A percentile compares a stretch with the other conserved stretches of the same genome.
These are phyloP conservation scores for Acrocyrtus sp. DNA, from an alignment of 2,888 invertebrate species.

Conservation along the genomic window DNA sequence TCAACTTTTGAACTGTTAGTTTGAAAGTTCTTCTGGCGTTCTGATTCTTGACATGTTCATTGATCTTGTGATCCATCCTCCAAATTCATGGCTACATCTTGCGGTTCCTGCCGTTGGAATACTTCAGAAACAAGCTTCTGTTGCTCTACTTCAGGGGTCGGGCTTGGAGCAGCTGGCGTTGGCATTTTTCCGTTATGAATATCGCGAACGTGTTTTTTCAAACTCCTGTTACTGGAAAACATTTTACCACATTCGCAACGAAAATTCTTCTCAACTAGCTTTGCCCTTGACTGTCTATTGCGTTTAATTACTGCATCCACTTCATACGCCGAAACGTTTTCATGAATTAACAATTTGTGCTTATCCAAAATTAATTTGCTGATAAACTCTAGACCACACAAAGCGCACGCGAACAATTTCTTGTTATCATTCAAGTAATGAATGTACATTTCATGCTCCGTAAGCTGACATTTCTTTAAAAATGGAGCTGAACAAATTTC, in stretches of 20 bases:
- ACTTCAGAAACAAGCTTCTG: neutral
- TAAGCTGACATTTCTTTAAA: constrained; percentile 14
- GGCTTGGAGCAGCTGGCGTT: neutral
- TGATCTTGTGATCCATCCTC: no score
- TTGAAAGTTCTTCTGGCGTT: no score
- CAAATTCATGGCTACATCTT: no score
- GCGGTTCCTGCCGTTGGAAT: neutral
- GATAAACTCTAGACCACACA: constrained; percentile 3
- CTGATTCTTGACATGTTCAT: no score
- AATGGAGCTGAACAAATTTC: constrained; percentile 20
- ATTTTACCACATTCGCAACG: no score
- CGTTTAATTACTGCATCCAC: constrained; percentile 1
- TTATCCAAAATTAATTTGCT: neutral
- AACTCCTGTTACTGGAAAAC: no score
- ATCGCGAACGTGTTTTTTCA: no score
- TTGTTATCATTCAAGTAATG: constrained; percentile 13
- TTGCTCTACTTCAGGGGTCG: neutral
- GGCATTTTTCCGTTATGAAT: neutral
- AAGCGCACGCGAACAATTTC: neutral
- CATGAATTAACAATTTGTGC: constrained; percentile 16
- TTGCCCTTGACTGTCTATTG: neutral
- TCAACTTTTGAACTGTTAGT: no score
- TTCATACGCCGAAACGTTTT: neutral
- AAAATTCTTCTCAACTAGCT: neutral
- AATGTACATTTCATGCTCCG: constrained; percentile 3